A percentile compares a stretch with the other conserved stretches of the same genome.
Conservation (phyloP, 2,113 vertebrate genomes). For the Zosterops hypoxanthus region DNA sequence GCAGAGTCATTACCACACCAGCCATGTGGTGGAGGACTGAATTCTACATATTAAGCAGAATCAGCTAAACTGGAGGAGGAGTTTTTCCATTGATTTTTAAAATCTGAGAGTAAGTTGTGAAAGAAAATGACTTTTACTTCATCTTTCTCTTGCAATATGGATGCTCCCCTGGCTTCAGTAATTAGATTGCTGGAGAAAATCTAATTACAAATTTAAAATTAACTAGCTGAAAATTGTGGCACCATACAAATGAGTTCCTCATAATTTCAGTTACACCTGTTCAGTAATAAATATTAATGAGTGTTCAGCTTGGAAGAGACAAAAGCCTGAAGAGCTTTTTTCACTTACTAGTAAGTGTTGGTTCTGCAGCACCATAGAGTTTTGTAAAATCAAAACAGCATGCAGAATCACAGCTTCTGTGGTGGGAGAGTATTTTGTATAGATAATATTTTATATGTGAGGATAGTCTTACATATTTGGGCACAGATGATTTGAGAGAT, state of each 20-base stretch:
- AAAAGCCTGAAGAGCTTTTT: neutral
- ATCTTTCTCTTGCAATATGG: neutral
- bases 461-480: neutral
- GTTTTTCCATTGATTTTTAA: neutral
- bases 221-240: neutral
- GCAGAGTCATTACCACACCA: neutral
- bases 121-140: neutral
- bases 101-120: neutral
- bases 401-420: rapidly evolving
- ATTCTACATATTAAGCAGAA: neutral
- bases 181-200: neutral
- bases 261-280: neutral
- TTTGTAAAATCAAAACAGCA: neutral
- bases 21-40: neutral
- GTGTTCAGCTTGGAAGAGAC: neutral
- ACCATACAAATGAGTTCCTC: neutral
- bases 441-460: neutral
- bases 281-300: neutral
- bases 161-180: neutral
- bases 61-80: neutral
- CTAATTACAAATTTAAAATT: neutral
- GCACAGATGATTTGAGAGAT: neutral
- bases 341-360: neutral
- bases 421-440: neutral
- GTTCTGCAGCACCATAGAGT: neutral